phyloP scores from a whole-genome alignment of 1,140 invertebrate genomes.

The Myzus persicae region DNA sequence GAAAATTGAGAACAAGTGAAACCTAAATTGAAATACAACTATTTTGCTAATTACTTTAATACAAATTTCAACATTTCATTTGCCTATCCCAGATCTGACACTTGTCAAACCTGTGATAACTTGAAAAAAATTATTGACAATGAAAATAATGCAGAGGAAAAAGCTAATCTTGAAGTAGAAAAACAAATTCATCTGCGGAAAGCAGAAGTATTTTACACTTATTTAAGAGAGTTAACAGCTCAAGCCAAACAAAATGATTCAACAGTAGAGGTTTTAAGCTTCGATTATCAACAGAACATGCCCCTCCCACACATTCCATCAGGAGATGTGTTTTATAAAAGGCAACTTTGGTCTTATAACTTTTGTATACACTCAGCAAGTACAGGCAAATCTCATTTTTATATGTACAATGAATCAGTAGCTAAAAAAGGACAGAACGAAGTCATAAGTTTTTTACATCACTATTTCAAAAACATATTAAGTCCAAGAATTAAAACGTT shows the following conservation, averaged over 20 bases:
- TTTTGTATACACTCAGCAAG: constrained; percentile 14
- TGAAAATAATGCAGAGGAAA: no score
- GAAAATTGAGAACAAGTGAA: no score
- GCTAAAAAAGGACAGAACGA: constrained; percentile 22
- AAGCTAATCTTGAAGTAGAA: no score
- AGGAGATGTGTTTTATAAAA: constrained; percentile 33
- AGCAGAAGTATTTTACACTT: no score
- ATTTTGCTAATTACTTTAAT: no score
- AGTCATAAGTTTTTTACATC: constrained; percentile 45
- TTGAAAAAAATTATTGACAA: no score
- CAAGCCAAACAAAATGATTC: constrained; percentile 36
- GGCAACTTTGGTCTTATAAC: constrained; percentile 17
- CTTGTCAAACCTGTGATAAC: no score
- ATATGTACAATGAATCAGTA: neutral
- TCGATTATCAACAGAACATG: constrained; percentile 34
- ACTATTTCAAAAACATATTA: constrained; percentile 41
- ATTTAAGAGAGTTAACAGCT: neutral
- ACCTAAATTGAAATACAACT: no score
- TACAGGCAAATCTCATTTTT: constrained; percentile 12
- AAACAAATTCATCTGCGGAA: no score
- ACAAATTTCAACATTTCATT: no score
- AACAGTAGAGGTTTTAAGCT: constrained; percentile 14
- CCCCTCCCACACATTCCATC: neutral
- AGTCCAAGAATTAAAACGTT: neutral
- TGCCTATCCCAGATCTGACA: no score